Conservation (phyloP, 2,888 invertebrate genomes). For the Drosophila pseudotalamancana region DNA sequence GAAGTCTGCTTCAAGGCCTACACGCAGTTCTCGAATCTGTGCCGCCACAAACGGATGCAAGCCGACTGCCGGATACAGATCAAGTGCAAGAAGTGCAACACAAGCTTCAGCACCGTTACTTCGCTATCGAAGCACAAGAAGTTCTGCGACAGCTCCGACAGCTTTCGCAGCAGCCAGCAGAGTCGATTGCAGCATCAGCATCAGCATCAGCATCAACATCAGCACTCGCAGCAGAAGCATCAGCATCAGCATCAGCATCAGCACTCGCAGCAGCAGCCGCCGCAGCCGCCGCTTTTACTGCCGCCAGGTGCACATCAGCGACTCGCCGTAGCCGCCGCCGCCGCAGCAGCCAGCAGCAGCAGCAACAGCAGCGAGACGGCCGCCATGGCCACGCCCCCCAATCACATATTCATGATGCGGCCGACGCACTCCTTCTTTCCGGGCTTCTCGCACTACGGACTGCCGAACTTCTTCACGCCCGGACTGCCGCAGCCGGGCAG, state of each 20-base stretch:
- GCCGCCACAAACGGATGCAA: slow-evolving; percentile 99
- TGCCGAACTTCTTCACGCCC: slow-evolving; percentile 86
- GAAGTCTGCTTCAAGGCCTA: slow-evolving; percentile 99
- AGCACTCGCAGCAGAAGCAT: slow-evolving; percentile 74
- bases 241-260: slow-evolving; percentile 81
- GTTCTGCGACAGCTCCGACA: slow-evolving; percentile 94
- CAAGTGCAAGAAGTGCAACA: slow-evolving; percentile 97
- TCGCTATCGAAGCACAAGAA: slow-evolving; percentile 97
- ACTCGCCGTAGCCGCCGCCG: slow-evolving; percentile 74
- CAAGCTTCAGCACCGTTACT: slow-evolving; percentile 95
- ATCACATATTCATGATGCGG: slow-evolving; percentile 90
- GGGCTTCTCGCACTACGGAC: slow-evolving; percentile 86
- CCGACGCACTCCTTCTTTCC: slow-evolving; percentile 88
- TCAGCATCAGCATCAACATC: slow-evolving; percentile 29
- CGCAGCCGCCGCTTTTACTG: slow-evolving; percentile 71
- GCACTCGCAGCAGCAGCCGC: slow-evolving; percentile 82
- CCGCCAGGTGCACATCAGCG: slow-evolving; percentile 46
- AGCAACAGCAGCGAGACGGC: slow-evolving; percentile 52
- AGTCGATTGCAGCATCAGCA: slow-evolving; percentile 40
- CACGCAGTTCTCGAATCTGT: slow-evolving; percentile 99
- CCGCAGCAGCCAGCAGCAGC: slow-evolving; percentile 60
- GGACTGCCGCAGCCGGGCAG: slow-evolving; percentile 82
- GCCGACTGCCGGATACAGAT: slow-evolving; percentile 96
- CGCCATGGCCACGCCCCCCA: slow-evolving; percentile 85
- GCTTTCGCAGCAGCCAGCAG: slow-evolving; percentile 42